A percentile compares a stretch with the other conserved stretches of the same genome.
phyloP scores from a whole-genome alignment of 2,113 vertebrate genomes.

The Chelonoidis abingdonii region DNA sequence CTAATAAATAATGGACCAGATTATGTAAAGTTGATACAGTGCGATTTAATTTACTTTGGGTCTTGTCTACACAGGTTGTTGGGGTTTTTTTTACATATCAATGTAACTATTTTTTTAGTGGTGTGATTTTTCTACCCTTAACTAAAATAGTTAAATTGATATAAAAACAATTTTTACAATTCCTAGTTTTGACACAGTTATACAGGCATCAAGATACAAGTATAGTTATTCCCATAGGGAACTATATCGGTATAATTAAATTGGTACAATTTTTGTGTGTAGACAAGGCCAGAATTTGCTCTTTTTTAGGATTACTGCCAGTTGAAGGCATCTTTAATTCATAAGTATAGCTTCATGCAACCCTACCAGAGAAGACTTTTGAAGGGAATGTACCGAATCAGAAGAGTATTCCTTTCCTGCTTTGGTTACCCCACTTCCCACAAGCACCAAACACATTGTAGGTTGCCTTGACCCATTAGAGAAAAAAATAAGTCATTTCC shows the following conservation, averaged over 20 bases:
- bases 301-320: neutral
- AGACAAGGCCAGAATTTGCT: neutral
- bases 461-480: neutral
- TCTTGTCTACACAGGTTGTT: neutral
- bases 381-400: neutral
- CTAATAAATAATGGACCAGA: neutral
- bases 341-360: neutral
- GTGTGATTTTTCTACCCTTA: neutral
- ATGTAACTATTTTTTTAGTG: neutral
- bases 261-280: neutral
- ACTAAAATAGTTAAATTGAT: neutral
- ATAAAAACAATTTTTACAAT: neutral
- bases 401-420: neutral
- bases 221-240: neutral
- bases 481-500: neutral
- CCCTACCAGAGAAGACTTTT: neutral
- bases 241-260: neutral
- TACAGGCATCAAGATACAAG: neutral
- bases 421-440: neutral
- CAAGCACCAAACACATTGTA: neutral
- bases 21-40: neutral
- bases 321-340: neutral
- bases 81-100: neutral
- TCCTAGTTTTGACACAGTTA: neutral
- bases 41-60: neutral